Evolutionary conservation across 2,888 invertebrate species (phyloP), one percentile per base, ranked within the genome.

Genomic region (Sinodicranocentrus sp.): DNA sequence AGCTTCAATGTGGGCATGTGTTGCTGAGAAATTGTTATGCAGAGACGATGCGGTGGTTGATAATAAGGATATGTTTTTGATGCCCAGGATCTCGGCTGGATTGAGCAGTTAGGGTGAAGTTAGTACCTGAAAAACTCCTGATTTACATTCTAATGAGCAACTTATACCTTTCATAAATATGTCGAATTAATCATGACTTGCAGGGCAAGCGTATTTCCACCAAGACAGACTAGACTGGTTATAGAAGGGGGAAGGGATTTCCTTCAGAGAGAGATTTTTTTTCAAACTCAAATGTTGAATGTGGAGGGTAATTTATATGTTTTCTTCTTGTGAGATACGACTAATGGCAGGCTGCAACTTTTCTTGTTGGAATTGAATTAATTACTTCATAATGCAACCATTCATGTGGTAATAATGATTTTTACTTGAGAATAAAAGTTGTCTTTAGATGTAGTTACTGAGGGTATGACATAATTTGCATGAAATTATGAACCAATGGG

Each of bases 371-470:
- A 76, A 76, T 76, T 76, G 76, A 65, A 54, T 76, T 76, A 76
- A 67, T 76, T 76, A 76, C 76, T 76, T 76, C 57, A 57, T 76
- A 59, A 59, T 59, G 26, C 23, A 43, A 3, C 44, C 67, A 39
- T 39, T 65, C 65, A 25, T 17, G 25, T 26, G 26, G 25, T 59
- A 59, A 26, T 13, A 59, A 52, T 52, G 19, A 52, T 52, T n/a
- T 19, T 17, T 52, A 52, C n/a, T n/a, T n/a, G n/a, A n/a, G n/a
- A n/a, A n/a, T n/a, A n/a, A n/a, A n/a, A n/a, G n/a, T n/a, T n/a
- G n/a, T n/a, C n/a, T n/a, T 8, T 13, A 39, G 39, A 8, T 13
- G 39, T 39, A 39, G 39, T 8, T 39, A 13, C 39, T 8, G 8
- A 39, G 39, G 6, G 39, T 13, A 39, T 39, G 39, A 39, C 39